Conservation (phyloP, 2,113 vertebrate genomes). For the Cyphomyrus plagiostoma region DNA sequence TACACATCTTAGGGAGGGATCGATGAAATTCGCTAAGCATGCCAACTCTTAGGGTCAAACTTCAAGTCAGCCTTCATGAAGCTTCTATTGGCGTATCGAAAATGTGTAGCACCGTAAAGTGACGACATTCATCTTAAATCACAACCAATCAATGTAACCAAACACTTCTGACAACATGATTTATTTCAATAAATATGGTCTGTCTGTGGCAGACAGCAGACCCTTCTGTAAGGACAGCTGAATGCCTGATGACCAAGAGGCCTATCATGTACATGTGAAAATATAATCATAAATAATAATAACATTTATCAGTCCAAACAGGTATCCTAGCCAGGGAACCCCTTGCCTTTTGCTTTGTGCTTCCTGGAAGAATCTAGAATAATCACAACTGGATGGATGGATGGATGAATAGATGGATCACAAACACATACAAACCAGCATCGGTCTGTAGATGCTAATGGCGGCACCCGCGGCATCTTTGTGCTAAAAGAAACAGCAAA, state of each 20-base stretch:
- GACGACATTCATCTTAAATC: neutral
- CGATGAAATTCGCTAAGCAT: neutral
- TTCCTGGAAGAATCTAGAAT: neutral
- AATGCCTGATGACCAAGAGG: neutral
- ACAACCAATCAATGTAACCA: neutral
- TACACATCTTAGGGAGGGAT: neutral
- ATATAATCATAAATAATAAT: neutral
- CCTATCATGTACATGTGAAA: neutral
- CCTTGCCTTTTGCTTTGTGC: neutral
- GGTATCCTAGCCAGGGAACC: neutral
- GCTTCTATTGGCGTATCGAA: neutral
- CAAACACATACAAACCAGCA: neutral
- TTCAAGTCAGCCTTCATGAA: neutral
- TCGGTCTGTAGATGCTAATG: neutral
- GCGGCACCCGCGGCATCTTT: neutral
- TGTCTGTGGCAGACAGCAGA: neutral
- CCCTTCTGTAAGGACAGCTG: neutral
- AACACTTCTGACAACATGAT: constrained; percentile 3
- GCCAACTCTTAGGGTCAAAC: neutral
- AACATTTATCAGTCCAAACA: neutral
- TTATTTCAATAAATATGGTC: neutral
- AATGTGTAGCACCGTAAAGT: neutral
- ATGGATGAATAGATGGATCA: neutral
- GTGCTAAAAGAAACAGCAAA: neutral
- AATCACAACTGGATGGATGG: neutral